Percentiles rank a stretch among this genome's conserved stretches.
Conservation (phyloP, 2,888 invertebrate genomes). For the Eupithecia pulchellata region DNA sequence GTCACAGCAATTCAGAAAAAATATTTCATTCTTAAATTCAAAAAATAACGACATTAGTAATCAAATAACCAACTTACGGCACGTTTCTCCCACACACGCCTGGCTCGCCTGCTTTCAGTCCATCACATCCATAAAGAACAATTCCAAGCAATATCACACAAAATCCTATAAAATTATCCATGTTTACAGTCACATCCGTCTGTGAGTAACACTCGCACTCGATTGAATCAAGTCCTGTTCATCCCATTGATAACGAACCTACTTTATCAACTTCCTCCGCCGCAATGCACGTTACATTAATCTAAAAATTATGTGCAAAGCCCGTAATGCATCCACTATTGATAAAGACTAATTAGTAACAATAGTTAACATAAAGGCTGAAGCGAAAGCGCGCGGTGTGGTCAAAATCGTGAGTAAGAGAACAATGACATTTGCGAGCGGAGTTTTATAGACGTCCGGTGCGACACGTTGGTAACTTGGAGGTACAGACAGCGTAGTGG, state of each 20-base stretch:
- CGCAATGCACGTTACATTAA: constrained; percentile 10
- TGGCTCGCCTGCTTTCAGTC: background rate
- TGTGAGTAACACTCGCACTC: constrained; percentile 11
- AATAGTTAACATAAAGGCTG: constrained; percentile 23
- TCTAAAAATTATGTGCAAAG: background rate
- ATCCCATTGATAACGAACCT: constrained; percentile 17
- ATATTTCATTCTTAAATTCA: background rate
- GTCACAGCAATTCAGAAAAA: background rate
- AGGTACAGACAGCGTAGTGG: background rate
- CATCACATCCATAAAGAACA: constrained; percentile 3
- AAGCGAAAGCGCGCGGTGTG: constrained; percentile 19
- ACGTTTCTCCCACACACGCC: constrained; percentile 5
- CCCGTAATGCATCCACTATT: constrained; percentile 8
- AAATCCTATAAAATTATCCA: constrained; percentile 20
- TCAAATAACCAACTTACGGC: constrained; percentile 15
- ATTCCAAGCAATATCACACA: constrained; percentile 8
- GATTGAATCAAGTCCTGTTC: constrained; percentile 19
- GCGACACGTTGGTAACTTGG: constrained; percentile 19
- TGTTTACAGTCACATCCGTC: constrained; percentile 16
- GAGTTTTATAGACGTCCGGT: constrained; percentile 65
- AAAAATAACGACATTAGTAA: constrained; percentile 2
- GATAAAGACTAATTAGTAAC: constrained; percentile 28
- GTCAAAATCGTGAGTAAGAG: constrained; percentile 46
- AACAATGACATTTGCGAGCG: constrained; percentile 65
- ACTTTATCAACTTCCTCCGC: constrained; percentile 25